These are phyloP conservation scores for Pangasius djambal DNA, from an alignment of 2,797 vertebrate species.

Conservation along the genomic window DNA sequence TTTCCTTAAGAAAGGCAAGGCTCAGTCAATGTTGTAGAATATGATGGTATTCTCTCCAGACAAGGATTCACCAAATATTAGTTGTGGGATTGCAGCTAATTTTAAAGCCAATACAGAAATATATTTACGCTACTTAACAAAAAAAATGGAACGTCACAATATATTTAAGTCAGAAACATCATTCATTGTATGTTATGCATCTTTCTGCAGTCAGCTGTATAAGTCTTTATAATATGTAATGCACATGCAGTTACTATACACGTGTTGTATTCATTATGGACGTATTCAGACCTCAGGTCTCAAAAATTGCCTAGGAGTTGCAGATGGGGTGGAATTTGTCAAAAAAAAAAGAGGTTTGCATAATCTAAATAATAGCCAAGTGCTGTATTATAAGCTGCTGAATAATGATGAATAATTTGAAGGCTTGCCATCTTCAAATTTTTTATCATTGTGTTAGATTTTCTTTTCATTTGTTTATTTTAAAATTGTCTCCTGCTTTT, in stretches of 20 bases:
- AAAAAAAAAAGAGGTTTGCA: neutral
- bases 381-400: neutral
- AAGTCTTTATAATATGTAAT: neutral
- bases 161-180: neutral
- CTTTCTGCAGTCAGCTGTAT: neutral
- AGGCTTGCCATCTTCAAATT: neutral
- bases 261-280: neutral
- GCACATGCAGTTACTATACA: neutral
- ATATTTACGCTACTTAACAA: neutral
- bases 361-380: neutral
- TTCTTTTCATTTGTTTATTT: conserved; percentile 1
- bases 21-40: neutral
- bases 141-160: neutral
- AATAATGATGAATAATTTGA: neutral
- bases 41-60: neutral
- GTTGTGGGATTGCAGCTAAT: neutral
- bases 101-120: neutral
- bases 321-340: neutral
- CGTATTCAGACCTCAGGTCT: neutral
- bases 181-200: neutral
- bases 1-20: conserved; percentile 85
- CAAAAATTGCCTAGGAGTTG: neutral
- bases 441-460: neutral
- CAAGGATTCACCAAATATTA: neutral
- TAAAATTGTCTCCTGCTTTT: neutral